phyloP scores from a whole-genome alignment of 2,888 invertebrate genomes.

The Nowickia ferox region DNA sequence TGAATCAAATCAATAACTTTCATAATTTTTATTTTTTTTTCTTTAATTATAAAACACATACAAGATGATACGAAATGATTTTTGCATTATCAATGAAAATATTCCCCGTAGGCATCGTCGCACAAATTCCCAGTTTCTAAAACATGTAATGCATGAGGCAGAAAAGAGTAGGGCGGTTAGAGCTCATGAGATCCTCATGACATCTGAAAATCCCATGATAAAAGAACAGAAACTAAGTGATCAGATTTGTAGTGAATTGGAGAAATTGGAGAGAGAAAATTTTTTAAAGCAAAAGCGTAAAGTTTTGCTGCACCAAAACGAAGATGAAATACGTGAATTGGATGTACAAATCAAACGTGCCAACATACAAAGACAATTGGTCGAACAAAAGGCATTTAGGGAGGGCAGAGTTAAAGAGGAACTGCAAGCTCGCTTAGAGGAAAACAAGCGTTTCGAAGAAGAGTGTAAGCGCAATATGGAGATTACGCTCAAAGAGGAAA shows the following conservation, averaged over 20 bases:
- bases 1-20: background rate
- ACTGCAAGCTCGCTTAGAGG: background rate
- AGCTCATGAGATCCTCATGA: slow-evolving; percentile 38
- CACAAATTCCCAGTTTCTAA: slow-evolving; percentile 37
- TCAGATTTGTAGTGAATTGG: slow-evolving; percentile 15
- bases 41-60: background rate
- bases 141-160: slow-evolving; percentile 20
- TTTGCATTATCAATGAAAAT: slow-evolving; percentile 7
- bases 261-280: slow-evolving; percentile 3
- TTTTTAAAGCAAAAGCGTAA: slow-evolving; percentile 34
- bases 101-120: background rate
- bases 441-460: slow-evolving; percentile 14
- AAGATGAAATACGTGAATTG: slow-evolving; percentile 39
- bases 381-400: slow-evolving; percentile 38
- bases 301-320: slow-evolving; percentile 39
- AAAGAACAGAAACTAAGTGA: slow-evolving; percentile 13
- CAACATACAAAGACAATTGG: slow-evolving; percentile 29
- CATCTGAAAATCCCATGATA: slow-evolving; percentile 39
- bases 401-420: background rate
- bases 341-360: slow-evolving; percentile 42
- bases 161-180: background rate
- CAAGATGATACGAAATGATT: slow-evolving; percentile 23
- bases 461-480: slow-evolving; percentile 13
- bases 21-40: background rate
- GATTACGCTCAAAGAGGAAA: background rate